Conservation (phyloP, 2,888 invertebrate species). For the Ashinkailepas kermadecensis region DNA sequence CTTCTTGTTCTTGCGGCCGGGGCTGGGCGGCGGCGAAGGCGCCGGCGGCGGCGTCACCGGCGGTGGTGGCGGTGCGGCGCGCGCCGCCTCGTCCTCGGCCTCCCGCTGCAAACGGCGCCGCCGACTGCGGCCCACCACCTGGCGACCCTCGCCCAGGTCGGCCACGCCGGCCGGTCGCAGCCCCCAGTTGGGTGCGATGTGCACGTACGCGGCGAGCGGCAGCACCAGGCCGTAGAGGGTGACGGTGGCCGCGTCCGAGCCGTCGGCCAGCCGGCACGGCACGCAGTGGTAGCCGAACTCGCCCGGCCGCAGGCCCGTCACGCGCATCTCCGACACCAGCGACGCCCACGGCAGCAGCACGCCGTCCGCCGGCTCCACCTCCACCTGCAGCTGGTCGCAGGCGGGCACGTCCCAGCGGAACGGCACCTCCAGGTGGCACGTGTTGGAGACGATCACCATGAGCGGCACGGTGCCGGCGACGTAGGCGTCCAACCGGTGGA, state of each 20-base stretch:
- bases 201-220: background rate
- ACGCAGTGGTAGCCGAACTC: conserved; percentile 10
- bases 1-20: background rate
- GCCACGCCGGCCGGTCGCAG: background rate
- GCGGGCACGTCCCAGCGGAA: conserved; percentile 5
- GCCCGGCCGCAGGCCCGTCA: background rate
- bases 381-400: background rate
- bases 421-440: conserved; percentile 2
- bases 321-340: background rate
- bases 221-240: background rate
- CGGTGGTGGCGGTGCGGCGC: background rate
- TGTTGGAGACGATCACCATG: conserved; percentile 7
- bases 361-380: background rate
- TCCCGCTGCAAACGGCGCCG: background rate
- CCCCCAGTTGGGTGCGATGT: conserved; percentile 10
- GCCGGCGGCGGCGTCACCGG: background rate
- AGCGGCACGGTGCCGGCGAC: background rate
- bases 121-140: conserved; percentile 10
- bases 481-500: conserved; percentile 10
- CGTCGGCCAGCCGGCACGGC: background rate
- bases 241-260: background rate
- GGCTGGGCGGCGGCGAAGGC: background rate
- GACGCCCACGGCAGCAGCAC: conserved; percentile 7
- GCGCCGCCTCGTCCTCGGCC: background rate
- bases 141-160: background rate